These are phyloP conservation scores for Noctua comes DNA, from an alignment of 2,888 invertebrate species.

Conservation along the genomic window DNA sequence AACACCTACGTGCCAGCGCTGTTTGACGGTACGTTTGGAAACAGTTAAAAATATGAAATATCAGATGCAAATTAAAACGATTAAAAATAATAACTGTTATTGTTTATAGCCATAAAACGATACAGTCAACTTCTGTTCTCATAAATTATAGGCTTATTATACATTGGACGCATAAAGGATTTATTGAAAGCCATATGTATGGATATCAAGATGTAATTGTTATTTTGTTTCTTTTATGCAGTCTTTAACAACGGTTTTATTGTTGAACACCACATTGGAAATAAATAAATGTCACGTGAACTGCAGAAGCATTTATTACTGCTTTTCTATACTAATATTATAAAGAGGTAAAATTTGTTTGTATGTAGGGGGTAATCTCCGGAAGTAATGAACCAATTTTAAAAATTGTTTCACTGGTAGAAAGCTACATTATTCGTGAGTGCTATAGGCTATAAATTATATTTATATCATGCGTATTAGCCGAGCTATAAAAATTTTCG, in stretches of 20 bases:
- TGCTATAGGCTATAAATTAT: too few relatives aligned
- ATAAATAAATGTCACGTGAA: slow-evolving; percentile 1
- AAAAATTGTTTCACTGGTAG: too few relatives aligned
- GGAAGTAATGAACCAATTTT: too few relatives aligned
- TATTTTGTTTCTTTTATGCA: slow-evolving; percentile 11
- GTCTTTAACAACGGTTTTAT: slow-evolving; percentile 16
- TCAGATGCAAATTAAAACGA: not conserved
- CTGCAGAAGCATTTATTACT: not conserved
- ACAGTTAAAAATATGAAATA: not conserved
- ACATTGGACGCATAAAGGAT: not conserved
- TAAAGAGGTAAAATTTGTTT: too few relatives aligned
- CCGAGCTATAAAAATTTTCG: too few relatives aligned
- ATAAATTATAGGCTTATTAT: not conserved
- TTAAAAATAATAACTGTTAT: slow-evolving; percentile 9
- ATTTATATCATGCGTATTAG: too few relatives aligned
- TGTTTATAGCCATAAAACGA: not conserved
- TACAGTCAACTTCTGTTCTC: not conserved
- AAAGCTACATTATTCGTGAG: too few relatives aligned
- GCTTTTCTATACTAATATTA: too few relatives aligned
- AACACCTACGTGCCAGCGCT: not conserved
- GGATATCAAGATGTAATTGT: slow-evolving; percentile 5
- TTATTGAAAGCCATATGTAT: not conserved
- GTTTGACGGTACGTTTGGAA: not conserved
- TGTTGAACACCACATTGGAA: slow-evolving; percentile 30
- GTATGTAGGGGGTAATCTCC: too few relatives aligned